Evolutionary conservation across 2,797 vertebrate genomes (phyloP).

Genomic region (Bradypodion ventrale): DNA sequence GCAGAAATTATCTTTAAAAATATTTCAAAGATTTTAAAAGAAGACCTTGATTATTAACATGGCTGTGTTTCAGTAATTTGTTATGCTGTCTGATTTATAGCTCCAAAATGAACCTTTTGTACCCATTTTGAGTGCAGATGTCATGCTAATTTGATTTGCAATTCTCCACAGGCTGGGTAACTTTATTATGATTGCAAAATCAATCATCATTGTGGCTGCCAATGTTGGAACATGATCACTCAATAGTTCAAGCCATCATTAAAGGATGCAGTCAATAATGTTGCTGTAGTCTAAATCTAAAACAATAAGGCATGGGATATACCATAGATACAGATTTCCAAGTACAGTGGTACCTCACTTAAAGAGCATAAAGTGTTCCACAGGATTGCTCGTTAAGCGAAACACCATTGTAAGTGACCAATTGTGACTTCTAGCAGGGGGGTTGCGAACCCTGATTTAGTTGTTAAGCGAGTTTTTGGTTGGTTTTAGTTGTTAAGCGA

Average conservation of each 20-base stretch:
- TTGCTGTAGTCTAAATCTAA: slow-evolving; percentile 29
- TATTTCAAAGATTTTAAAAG: slow-evolving; percentile 50
- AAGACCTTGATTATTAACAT: slow-evolving; percentile 14
- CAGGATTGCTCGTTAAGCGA: too few species aligned
- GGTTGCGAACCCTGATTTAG: too few species aligned
- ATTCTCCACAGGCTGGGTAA: slow-evolving; percentile 27
- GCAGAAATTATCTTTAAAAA: slow-evolving; percentile 8
- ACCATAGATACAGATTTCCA: neutral
- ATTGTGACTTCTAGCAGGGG: too few species aligned
- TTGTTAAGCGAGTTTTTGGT: too few species aligned
- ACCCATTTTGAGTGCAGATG: slow-evolving; percentile 39
- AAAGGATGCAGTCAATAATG: slow-evolving; percentile 5
- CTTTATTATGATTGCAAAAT: slow-evolving; percentile 57
- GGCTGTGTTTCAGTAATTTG: slow-evolving; percentile 35
- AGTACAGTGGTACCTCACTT: too few species aligned
- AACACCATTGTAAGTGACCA: too few species aligned
- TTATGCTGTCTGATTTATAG: slow-evolving; percentile 35
- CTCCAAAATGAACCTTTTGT: slow-evolving; percentile 41
- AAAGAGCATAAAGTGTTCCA: too few species aligned
- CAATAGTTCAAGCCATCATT: slow-evolving; percentile 37
- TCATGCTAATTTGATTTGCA: slow-evolving; percentile 45
- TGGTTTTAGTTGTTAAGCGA: too few species aligned
- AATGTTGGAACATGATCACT: slow-evolving; percentile 37
- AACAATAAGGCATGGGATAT: slow-evolving; percentile 27
- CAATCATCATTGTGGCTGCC: slow-evolving; percentile 36